Evolutionary conservation across 2,797 vertebrate genomes (phyloP), one percentile per base, ranked within the genome.

Genomic region (Tympanoctomys barrerae): DNA sequence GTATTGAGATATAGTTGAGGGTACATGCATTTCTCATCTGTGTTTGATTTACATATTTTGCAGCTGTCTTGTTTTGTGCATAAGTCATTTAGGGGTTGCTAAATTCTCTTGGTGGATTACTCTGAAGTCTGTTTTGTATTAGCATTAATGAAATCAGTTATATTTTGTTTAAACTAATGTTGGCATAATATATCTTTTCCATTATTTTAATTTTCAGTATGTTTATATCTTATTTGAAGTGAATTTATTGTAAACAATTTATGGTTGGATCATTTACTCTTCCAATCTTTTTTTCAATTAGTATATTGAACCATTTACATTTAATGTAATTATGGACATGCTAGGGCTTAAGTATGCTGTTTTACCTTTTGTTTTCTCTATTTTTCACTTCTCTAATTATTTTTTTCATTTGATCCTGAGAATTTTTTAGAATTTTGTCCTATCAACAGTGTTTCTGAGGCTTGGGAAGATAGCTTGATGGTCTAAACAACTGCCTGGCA

Each of bases 101-200:
- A 22, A 61, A 5, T 61, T 79, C 46, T 92, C 46, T 89, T 49
- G 26, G 10, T 33, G 12, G 4, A 18, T 52, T 95, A 54, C 22
- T 71, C 59, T 36, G 19, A 89, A 57, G 26, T 88, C 79, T 81
- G 31, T 36, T 92, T 87, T 92, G 90, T 39, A 33, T 87, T 79
- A 80, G 21, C 52, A 42, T 31, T 90, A 84, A 87, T 62, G 52
- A 26, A 83, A 59, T 36, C 33, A 84, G 64, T 31, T 73, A 18
- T 49, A 21, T 61, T 84, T 95, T 92, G 49, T 92, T 90, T 90
- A 54, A 18, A 80, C 91, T 95, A 73, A 62, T 91, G 39, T 89
- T 94, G 89, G 42, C 1, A 26, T 62, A 19, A 36, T 81, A 42
- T 75, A 36, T 54, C 42, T 68, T 81, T 39, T 28, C 16, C 13